Evolutionary conservation across 1,140 invertebrate genomes (phyloP).

Genomic region (Sitophilus oryzae): DNA sequence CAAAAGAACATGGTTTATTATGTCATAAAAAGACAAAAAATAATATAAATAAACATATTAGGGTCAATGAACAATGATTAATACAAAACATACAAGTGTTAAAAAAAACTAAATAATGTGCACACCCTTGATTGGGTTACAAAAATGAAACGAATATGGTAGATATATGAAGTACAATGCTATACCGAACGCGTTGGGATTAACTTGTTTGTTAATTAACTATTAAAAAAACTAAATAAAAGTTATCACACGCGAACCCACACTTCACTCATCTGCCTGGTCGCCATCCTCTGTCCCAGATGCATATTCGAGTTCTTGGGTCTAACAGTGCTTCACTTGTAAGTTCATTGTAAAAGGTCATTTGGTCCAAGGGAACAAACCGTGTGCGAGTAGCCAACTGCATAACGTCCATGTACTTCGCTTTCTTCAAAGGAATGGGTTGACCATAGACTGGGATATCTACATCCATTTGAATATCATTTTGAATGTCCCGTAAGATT

Average conservation of each 20-base stretch:
- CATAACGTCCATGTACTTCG: slow-evolving; percentile 6
- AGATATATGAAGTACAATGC: neutral
- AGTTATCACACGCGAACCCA: neutral
- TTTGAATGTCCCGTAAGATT: slow-evolving; percentile 1
- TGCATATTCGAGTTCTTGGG: neutral
- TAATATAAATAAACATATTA: neutral
- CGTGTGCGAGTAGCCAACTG: slow-evolving; percentile 11
- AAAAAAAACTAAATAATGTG: no score
- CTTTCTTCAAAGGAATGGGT: slow-evolving; percentile 5
- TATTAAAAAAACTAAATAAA: neutral
- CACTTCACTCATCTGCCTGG: slow-evolving; percentile 3
- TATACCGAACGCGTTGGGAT: neutral
- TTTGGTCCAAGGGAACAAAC: slow-evolving; percentile 6
- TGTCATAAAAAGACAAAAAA: neutral
- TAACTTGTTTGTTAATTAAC: no score
- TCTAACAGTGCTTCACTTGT: slow-evolving; percentile 11
- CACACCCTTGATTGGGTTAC: no score
- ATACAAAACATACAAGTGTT: no score
- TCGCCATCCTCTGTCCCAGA: neutral
- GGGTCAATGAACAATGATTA: neutral
- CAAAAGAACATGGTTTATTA: slow-evolving; percentile 1
- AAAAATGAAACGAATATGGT: neutral
- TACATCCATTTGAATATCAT: neutral
- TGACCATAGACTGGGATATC: slow-evolving; percentile 5
- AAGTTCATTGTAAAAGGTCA: neutral